Evolutionary conservation across 2,888 invertebrate genomes (phyloP).

Genomic region (Andrena camellia): DNA sequence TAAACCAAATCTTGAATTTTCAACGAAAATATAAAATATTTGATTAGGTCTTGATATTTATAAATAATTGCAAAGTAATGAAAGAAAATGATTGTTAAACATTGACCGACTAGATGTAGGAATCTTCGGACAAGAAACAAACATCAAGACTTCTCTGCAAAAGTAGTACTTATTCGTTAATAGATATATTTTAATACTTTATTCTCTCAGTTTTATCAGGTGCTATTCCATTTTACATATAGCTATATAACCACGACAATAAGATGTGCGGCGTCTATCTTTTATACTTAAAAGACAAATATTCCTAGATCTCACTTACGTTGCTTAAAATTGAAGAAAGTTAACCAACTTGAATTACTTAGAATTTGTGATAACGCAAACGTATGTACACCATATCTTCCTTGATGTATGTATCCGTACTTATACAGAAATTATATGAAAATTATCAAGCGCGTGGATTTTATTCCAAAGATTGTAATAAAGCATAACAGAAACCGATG

Average conservation of each 20-base stretch:
- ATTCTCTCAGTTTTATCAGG: background rate
- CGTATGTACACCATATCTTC: slow-evolving; percentile 17
- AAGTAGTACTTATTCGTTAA: slow-evolving; percentile 16
- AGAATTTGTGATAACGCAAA: background rate
- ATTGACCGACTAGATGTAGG: background rate
- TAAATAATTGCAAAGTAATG: background rate
- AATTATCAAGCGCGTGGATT: slow-evolving; percentile 10
- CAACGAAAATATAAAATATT: slow-evolving; percentile 1
- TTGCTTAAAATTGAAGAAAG: background rate
- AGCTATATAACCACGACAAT: slow-evolving; percentile 7
- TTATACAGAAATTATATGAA: slow-evolving; percentile 22
- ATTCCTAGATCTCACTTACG: background rate
- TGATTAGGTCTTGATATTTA: slow-evolving; percentile 3
- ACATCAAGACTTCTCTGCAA: background rate
- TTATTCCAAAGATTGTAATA: slow-evolving; percentile 29
- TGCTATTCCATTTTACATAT: background rate
- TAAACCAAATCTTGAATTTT: slow-evolving; percentile 13
- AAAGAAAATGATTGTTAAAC: background rate
- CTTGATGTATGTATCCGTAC: slow-evolving; percentile 6
- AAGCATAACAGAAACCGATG: background rate
- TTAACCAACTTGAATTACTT: background rate
- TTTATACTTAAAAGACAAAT: background rate
- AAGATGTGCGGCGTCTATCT: slow-evolving; percentile 1
- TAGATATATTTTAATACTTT: background rate
- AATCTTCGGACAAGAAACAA: background rate